A percentile compares a stretch with the other conserved stretches of the same genome.
Evolutionary conservation across 2,888 invertebrate genomes (phyloP).

Genomic region (Drosophila testacea): DNA sequence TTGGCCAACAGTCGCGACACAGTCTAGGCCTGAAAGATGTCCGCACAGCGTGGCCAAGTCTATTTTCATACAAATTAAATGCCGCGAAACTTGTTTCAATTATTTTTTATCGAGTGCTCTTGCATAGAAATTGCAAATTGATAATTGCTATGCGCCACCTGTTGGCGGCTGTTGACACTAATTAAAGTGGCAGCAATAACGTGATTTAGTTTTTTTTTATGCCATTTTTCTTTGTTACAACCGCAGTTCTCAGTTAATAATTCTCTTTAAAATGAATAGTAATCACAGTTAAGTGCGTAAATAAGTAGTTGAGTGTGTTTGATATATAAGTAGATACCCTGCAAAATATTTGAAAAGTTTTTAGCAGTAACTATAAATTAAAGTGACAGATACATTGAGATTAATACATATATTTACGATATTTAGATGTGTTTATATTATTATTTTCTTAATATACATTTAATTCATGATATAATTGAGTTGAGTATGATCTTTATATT

Average conservation of each 20-base stretch:
- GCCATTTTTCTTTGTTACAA: conserved; percentile 9
- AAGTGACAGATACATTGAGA: too few species aligned
- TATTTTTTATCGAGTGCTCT: conserved; percentile 23
- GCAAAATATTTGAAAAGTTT: too few species aligned
- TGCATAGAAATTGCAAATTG: conserved; percentile 52
- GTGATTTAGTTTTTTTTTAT: conserved; percentile 18
- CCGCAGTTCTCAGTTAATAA: conserved; percentile 20
- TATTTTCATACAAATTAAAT: conserved; percentile 73
- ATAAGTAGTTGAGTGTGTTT: background rate
- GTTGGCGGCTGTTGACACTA: conserved; percentile 49
- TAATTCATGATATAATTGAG: too few species aligned
- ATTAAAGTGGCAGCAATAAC: conserved; percentile 24
- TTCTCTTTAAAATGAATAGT: conserved; percentile 11
- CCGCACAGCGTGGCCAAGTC: conserved; percentile 32
- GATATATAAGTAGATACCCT: conserved; percentile 2
- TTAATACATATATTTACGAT: too few species aligned
- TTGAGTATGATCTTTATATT: too few species aligned
- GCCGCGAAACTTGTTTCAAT: conserved; percentile 49
- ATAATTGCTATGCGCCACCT: conserved; percentile 61
- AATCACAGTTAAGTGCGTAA: background rate
- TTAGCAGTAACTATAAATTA: too few species aligned
- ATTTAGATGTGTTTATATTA: too few species aligned
- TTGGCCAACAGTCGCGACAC: conserved; percentile 9
- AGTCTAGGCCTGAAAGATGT: conserved; percentile 51
- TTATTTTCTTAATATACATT: too few species aligned